phyloP scores from a whole-genome alignment of 2,888 invertebrate genomes.

The Hypercompe scribonia region DNA sequence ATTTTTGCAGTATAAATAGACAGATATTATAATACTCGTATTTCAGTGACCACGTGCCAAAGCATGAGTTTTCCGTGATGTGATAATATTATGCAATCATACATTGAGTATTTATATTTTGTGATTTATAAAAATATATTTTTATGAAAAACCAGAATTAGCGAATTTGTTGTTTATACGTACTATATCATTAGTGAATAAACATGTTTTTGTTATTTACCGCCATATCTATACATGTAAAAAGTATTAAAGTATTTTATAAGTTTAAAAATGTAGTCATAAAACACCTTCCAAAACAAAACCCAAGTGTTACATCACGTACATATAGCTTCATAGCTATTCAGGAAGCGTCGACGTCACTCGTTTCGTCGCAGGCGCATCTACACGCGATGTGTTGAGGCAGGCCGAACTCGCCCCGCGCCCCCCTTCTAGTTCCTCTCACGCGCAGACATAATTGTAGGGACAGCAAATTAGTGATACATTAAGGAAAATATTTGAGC shows the following conservation, averaged over 20 bases:
- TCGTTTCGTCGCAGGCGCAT: conserved; percentile 60
- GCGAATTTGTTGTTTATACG: not conserved
- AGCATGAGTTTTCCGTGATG: conserved; percentile 7
- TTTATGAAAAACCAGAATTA: not conserved
- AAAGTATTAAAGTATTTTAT: not conserved
- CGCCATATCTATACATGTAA: too few relatives aligned
- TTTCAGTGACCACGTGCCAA: conserved; percentile 12
- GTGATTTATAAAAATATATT: not conserved
- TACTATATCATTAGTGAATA: not conserved
- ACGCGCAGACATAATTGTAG: conserved; percentile 49
- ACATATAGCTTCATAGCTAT: conserved; percentile 30
- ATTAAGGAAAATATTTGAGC: not conserved
- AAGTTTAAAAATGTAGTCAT: not conserved
- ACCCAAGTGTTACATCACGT: not conserved
- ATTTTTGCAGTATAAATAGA: not conserved
- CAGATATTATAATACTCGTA: not conserved
- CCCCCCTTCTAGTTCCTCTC: conserved; percentile 42
- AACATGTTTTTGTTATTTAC: too few relatives aligned
- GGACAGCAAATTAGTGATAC: conserved; percentile 58
- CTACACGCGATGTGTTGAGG: conserved; percentile 80
- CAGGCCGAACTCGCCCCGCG: conserved; percentile 72
- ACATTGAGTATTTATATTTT: not conserved
- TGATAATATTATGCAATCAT: not conserved
- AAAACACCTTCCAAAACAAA: not conserved
- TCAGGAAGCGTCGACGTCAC: conserved; percentile 64